Base-by-base conservation (phyloP, 1,140 invertebrate species). In the Cyclargus thomasi region DNA sequence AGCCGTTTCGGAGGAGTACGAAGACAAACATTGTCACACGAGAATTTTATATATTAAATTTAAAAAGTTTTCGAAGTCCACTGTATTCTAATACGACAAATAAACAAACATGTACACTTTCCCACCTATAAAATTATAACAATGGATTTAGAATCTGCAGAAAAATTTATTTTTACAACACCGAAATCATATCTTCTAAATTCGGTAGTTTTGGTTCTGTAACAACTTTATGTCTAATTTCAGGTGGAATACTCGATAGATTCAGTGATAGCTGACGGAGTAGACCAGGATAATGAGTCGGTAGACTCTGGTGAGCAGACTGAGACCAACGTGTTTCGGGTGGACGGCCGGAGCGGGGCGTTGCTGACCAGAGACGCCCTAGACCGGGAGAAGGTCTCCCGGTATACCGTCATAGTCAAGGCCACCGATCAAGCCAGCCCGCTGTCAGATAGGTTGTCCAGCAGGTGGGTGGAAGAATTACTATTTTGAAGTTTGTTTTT, bases 301-400 rank as follows among this genome's bases (percentile, higher is more conserved):
- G 76, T 80, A 22, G 79, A 84, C 11, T 67, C 64, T 7, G 67
- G 69, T 0, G 78, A 82, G 67, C 69, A 78, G 17, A 39, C 72
- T 1, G 80, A 90, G 3, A 84, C 84, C 75, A 92, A 94, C 35
- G 94, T 94, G 0, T 97, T 97, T 85, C 91, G 94, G 68, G 95
- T 98, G 36, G 96, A 98, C 80, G 88, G 93, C 1, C 93, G 94
- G 53, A 95, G 95, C 2, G 97, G 97, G 5, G 95, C 97, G 0
- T 93, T 99, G 7, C 95, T 95, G 0, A 98, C 96, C 0, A 94
- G 97, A 62, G 92, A 94, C 11, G 84, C 93, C 0, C 85, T 99
- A 3, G 98, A 99, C 85, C 92, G 97, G 23, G 98, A 99, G 91
- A 94, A 93, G 6, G 94, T 95, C 5, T 94, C 97, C 57, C 92